Conservation (phyloP, 2,797 vertebrate species). For the Balearica regulorum region DNA sequence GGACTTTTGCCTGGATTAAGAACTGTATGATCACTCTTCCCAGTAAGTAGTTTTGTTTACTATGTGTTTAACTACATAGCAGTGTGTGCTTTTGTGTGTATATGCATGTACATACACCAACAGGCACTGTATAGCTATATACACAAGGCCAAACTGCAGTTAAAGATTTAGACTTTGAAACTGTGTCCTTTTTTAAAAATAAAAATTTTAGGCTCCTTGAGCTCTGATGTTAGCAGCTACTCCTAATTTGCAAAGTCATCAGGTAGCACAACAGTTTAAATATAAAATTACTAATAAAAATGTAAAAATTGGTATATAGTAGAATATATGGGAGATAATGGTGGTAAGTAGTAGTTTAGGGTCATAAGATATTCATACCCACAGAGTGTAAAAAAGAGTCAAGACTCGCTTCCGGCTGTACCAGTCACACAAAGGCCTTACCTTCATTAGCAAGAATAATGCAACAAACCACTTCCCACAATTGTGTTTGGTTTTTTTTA, state of each 20-base stretch:
- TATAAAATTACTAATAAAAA: slow-evolving; percentile 66
- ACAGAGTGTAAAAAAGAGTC: not conserved
- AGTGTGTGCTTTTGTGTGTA: slow-evolving; percentile 13
- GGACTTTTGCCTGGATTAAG: not conserved
- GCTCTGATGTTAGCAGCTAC: slow-evolving; percentile 40
- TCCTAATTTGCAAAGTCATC: slow-evolving; percentile 37
- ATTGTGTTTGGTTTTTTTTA: not conserved
- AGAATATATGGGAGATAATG: not conserved
- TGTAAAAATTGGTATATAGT: slow-evolving; percentile 48
- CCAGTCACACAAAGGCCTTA: not conserved
- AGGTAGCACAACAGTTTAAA: slow-evolving; percentile 45
- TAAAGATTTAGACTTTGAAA: slow-evolving; percentile 5
- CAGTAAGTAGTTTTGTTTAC: not conserved
- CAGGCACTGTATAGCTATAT: slow-evolving; percentile 30
- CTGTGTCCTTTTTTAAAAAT: slow-evolving; percentile 20
- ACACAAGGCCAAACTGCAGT: not conserved
- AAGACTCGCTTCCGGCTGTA: not conserved
- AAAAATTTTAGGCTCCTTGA: slow-evolving; percentile 42
- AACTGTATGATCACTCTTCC: not conserved
- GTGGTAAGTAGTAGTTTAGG: not conserved
- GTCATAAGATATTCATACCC: not conserved
- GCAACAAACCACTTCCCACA: slow-evolving; percentile 22
- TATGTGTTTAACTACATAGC: not conserved
- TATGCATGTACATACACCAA: not conserved
- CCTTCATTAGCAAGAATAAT: slow-evolving; percentile 11